Conservation (phyloP, 2,888 invertebrate genomes). For the Dorcus parallelipipedus region DNA sequence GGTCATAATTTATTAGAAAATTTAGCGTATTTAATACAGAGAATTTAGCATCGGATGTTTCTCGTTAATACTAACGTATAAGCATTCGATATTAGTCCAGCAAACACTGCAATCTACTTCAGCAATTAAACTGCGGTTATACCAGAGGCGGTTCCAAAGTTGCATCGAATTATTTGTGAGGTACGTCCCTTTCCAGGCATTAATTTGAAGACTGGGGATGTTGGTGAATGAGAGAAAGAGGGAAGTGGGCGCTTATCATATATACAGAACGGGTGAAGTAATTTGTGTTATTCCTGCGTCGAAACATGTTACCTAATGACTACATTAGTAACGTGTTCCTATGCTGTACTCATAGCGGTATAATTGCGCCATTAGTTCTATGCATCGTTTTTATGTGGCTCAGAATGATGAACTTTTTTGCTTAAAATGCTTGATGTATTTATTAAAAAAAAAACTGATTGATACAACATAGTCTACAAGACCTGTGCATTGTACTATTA, state of each 20-base stretch:
- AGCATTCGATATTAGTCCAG: neutral
- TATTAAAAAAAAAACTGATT: too few species aligned
- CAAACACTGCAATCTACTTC: conserved; percentile 21
- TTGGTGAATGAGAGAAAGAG: neutral
- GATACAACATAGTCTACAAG: too few species aligned
- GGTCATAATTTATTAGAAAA: too few species aligned
- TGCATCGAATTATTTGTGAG: neutral
- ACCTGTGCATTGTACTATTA: too few species aligned
- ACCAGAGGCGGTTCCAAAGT: neutral
- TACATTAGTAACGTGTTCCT: conserved; percentile 26
- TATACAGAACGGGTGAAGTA: conserved; percentile 26
- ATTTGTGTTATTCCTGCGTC: conserved; percentile 33
- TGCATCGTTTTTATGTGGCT: too few species aligned
- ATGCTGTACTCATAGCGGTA: conserved; percentile 21
- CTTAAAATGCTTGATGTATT: too few species aligned
- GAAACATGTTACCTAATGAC: conserved; percentile 34
- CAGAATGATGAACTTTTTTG: too few species aligned
- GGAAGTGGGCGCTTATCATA: conserved; percentile 8
- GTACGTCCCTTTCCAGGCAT: neutral
- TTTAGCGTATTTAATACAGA: too few species aligned
- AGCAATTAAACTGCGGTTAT: conserved; percentile 22
- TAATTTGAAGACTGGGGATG: neutral
- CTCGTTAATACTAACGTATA: too few species aligned
- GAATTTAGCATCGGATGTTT: too few species aligned
- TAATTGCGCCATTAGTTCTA: neutral